Base-by-base conservation (phyloP, 2,888 invertebrate genomes). In the Myopa tessellatipennis region DNA sequence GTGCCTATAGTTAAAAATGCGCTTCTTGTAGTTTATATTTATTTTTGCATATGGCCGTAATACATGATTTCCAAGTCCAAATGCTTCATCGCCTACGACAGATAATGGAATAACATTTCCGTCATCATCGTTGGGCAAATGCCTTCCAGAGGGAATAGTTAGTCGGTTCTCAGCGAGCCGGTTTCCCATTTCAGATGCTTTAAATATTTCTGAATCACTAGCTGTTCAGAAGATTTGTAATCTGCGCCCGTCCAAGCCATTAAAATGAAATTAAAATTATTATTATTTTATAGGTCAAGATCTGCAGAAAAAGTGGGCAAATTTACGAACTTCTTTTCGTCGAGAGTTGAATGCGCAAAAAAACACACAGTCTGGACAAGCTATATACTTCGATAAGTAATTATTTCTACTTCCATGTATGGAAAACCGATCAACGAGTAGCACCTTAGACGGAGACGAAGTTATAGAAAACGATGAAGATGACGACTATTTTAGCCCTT, bases 391-490 rank as follows among this genome's bases (percentile, higher is more conserved):
- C 16, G 67, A 69, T n/a, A 18, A 71, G 50, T 76, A 65, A 58
- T 36, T 72, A 63, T 72, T 72, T 72, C 18, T 72, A 72, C 65
- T 52, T 67, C 72, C 77, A 8, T 65, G 14, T n/a, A 63, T 77
- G 36, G 72, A 65, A 77, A 71, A 71, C 34, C 26, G 67, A 69
- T 45, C n/a, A 38, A 45, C 69, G n/a, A 40, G 45, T 34, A 50
- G 26, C 4, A 52, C 50, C 4, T 8, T 68, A 4, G 26, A 45
- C 10, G 50, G 14, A 18, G 45, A 38, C 4, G n/a, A 50, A 8
- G 34, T 18, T 60, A 38, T 3, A 18, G 65, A 77, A 65, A 40
- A 14, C 68, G 45, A 68, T 38, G 34, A 60, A 67, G 18, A 68
- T 26, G 8, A 18, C n/a, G 26, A 69, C 50, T 12, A 45, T 45